A percentile compares a stretch with the other conserved stretches of the same genome.
These are phyloP conservation scores for Synanthedon vespiformis DNA, from an alignment of 2,888 invertebrate genomes.

Conservation along the genomic window DNA sequence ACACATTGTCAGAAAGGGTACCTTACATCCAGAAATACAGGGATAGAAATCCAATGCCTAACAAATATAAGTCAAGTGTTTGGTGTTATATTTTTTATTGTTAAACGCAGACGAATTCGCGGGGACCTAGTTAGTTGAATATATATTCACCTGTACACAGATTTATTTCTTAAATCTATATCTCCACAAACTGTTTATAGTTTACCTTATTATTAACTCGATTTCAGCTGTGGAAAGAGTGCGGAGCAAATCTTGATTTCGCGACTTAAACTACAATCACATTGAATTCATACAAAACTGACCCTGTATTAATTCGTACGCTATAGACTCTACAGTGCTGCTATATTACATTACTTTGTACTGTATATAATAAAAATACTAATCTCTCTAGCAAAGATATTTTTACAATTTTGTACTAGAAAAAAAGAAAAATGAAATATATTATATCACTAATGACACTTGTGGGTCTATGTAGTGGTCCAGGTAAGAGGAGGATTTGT, in stretches of 20 bases:
- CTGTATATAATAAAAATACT: slow-evolving; percentile 59
- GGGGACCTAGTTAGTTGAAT: too few species aligned
- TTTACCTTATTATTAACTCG: too few species aligned
- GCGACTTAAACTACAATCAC: slow-evolving; percentile 69
- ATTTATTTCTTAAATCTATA: too few species aligned
- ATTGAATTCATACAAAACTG: slow-evolving; percentile 70
- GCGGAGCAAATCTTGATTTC: slow-evolving; percentile 40
- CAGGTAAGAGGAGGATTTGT: slow-evolving; percentile 68
- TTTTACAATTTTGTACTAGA: slow-evolving; percentile 61
- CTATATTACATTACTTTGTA: slow-evolving; percentile 65
- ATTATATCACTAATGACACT: slow-evolving; percentile 35
- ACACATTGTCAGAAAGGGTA: too few species aligned
- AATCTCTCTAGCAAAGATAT: slow-evolving; percentile 50
- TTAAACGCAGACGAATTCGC: too few species aligned
- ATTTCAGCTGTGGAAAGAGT: too few species aligned
- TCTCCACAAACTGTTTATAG: too few species aligned
- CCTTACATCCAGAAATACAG: too few species aligned
- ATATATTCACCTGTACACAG: too few species aligned
- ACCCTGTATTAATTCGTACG: slow-evolving; percentile 67
- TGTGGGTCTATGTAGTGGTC: slow-evolving; percentile 66
- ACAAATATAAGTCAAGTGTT: too few species aligned
- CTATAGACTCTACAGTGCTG: slow-evolving; percentile 58
- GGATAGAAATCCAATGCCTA: too few species aligned
- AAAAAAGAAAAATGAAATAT: slow-evolving; percentile 5
- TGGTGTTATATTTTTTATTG: too few species aligned